phyloP scores from a whole-genome alignment of 2,113 vertebrate species.

The Macrotus californicus region DNA sequence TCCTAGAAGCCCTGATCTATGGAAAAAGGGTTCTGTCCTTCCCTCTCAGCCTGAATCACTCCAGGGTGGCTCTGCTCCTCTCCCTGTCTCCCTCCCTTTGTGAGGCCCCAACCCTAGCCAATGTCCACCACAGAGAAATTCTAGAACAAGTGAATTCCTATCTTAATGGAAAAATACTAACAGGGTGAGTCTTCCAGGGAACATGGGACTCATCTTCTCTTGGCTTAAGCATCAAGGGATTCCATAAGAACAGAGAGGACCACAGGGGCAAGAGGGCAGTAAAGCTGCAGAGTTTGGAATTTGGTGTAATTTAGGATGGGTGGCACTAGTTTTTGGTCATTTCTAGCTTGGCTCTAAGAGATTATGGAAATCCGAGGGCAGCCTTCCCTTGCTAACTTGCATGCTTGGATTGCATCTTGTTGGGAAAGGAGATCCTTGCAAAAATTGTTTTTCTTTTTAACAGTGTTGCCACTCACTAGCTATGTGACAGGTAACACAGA shows the following conservation, averaged over 20 bases:
- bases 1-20: not conserved
- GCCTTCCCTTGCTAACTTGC: not conserved
- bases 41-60: not conserved
- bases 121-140: conserved; percentile 21
- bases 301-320: not conserved
- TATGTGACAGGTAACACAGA: not conserved
- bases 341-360: not conserved
- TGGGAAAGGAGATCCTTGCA: not conserved
- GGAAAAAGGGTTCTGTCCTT: not conserved
- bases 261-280: not conserved
- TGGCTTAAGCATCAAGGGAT: not conserved
- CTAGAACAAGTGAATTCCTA: not conserved
- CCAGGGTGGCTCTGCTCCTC: not conserved
- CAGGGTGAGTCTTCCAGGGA: not conserved
- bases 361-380: not conserved
- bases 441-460: not conserved
- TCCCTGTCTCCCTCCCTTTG: not conserved
- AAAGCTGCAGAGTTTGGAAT: not conserved
- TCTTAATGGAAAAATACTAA: conserved; percentile 22
- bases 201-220: not conserved
- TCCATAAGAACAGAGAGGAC: not conserved
- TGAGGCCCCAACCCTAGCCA: not conserved
- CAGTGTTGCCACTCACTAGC: not conserved
- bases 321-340: not conserved
- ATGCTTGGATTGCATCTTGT: not conserved